Percentiles rank a stretch among this genome's conserved stretches.
Evolutionary conservation across 2,797 vertebrate species (phyloP).

Genomic region (Gymnothorax javanicus): DNA sequence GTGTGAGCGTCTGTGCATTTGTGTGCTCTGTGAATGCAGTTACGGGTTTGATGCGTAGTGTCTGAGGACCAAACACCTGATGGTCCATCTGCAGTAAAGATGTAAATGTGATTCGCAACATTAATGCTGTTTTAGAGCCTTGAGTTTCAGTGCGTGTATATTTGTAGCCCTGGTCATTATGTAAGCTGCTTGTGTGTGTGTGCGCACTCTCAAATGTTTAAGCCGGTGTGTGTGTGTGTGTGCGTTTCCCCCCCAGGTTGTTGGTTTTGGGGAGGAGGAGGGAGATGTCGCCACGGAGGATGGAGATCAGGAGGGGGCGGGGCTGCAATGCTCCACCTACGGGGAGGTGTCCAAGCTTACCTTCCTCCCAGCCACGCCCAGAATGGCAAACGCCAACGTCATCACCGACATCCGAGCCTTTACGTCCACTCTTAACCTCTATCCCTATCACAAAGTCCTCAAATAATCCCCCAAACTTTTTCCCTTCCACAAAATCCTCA

Average conservation of each 20-base stretch:
- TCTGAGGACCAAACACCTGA: neutral
- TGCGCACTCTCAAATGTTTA: neutral
- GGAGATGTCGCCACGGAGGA: slow-evolving; percentile 1
- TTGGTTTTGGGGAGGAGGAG: slow-evolving; percentile 86
- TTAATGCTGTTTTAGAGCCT: too few relatives aligned
- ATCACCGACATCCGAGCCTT: slow-evolving; percentile 88
- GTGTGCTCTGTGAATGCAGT: neutral
- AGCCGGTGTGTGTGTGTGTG: neutral
- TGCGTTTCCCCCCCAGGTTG: slow-evolving; percentile 72
- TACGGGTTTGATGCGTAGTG: neutral
- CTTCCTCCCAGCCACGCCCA: slow-evolving; percentile 74
- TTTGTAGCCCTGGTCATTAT: neutral
- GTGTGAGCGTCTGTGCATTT: neutral
- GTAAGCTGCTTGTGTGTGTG: neutral
- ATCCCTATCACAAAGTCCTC: slow-evolving; percentile 92
- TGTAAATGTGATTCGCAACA: too few relatives aligned
- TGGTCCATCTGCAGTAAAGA: too few relatives aligned
- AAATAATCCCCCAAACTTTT: slow-evolving; percentile 59
- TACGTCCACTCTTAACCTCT: slow-evolving; percentile 82
- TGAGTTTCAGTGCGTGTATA: too few relatives aligned
- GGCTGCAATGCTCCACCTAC: slow-evolving; percentile 65
- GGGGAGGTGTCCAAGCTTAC: slow-evolving; percentile 81
- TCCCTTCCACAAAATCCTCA: neutral
- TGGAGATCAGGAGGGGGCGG: neutral
- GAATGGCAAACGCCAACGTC: slow-evolving; percentile 65